phyloP scores from a whole-genome alignment of 2,888 invertebrate genomes.

The Neoscelio sp. region DNA sequence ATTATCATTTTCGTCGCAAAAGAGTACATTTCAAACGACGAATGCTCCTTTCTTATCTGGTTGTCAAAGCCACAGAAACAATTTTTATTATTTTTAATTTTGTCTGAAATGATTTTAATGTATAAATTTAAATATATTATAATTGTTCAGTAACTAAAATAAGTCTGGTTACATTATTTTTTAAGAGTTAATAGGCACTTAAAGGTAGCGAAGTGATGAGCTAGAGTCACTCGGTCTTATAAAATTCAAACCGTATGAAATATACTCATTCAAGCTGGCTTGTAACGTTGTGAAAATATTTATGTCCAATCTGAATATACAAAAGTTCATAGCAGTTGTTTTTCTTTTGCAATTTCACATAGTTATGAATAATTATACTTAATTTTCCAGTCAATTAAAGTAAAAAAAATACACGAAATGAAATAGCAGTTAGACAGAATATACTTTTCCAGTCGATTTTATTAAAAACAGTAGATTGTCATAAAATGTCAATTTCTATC shows the following conservation, averaged over 20 bases:
- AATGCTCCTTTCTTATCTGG: too few species aligned
- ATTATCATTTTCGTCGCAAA: too few species aligned
- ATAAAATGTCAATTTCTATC: too few species aligned
- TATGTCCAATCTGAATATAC: slow-evolving; percentile 28
- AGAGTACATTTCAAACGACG: too few species aligned
- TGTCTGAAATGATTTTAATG: too few species aligned
- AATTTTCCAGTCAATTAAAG: neutral
- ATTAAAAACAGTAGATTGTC: too few species aligned
- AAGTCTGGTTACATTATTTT: slow-evolving; percentile 14
- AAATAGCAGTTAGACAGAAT: too few species aligned
- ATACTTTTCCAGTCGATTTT: slow-evolving; percentile 6
- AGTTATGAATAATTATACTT: slow-evolving; percentile 14
- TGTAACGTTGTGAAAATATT: slow-evolving; percentile 27
- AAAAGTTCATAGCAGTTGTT: neutral
- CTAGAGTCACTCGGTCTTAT: slow-evolving; percentile 9
- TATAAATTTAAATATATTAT: too few species aligned
- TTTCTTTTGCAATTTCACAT: too few species aligned
- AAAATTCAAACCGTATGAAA: slow-evolving; percentile 19
- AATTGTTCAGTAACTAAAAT: slow-evolving; percentile 12
- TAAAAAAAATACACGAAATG: too few species aligned
- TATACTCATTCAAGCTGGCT: slow-evolving; percentile 6
- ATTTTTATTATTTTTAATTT: too few species aligned
- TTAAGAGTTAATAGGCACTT: slow-evolving; percentile 20
- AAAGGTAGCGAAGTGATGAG: slow-evolving; percentile 1
- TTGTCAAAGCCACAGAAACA: too few species aligned